phyloP scores from a whole-genome alignment of 2,888 invertebrate species.

The Ormia ochracea region DNA sequence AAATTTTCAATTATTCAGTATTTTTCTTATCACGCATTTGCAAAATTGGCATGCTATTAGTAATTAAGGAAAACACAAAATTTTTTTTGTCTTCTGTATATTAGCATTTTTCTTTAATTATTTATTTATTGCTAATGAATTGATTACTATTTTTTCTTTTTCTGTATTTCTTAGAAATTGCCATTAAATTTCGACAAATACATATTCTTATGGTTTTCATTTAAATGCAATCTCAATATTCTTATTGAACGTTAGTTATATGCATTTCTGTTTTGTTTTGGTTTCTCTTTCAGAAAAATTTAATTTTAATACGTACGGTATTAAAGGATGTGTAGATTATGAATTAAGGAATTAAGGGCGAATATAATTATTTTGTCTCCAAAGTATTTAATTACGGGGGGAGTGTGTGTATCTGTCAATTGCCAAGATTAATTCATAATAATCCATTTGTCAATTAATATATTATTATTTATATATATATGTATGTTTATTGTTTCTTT shows the following conservation, averaged over 20 bases:
- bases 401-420: not conserved
- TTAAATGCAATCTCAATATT: conserved; percentile 52
- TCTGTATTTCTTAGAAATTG: conserved; percentile 49
- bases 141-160: conserved; percentile 19
- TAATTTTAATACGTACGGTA: conserved; percentile 22
- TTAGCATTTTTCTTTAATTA: conserved; percentile 58
- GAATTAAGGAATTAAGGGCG: conserved; percentile 11
- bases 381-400: conserved; percentile 36
- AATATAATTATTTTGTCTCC: conserved; percentile 36
- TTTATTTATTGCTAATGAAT: conserved; percentile 56
- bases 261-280: not conserved
- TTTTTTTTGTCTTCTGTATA: conserved; percentile 62
- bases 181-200: conserved; percentile 38
- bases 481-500: conserved; percentile 13
- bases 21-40: no score
- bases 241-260: conserved; percentile 9
- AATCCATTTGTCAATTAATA: conserved; percentile 12
- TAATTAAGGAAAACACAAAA: conserved; percentile 17
- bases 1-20: no score
- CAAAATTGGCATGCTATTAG: no score
- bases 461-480: not conserved
- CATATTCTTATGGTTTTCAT: not conserved
- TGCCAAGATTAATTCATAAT: conserved; percentile 19
- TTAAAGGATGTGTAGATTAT: conserved; percentile 9
- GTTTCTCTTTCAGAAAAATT: conserved; percentile 23